Base-by-base conservation (phyloP, 2,113 vertebrate species). In the Chaetorhynchus papuensis region DNA sequence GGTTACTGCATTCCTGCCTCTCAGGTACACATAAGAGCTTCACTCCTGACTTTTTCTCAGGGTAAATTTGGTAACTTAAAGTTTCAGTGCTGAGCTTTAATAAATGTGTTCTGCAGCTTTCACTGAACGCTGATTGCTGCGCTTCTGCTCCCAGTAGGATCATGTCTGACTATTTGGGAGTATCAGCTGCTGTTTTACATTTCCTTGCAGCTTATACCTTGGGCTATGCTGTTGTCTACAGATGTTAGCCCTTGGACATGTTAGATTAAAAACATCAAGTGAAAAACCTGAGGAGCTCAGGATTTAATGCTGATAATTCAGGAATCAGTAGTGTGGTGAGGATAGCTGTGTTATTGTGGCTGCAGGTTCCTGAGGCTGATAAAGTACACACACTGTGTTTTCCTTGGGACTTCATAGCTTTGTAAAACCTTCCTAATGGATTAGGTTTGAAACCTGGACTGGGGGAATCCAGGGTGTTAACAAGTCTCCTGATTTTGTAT, bases 161-260 rank as follows among this genome's bases (percentile, higher is more conserved):
- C 74, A 11, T 7, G 8, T 41, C 57, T 71, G 81, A 84, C 18
- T 85, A 69, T 75, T 82, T 87, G 81, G 85, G 54, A 83, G 64
- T 41, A 28, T 52, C 76, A 79, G 47, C 39, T 45, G 31, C 30
- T 1, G 3, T 59, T 69, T 52, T 69, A 39, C 30, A 28, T 72
- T 81, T 86, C 37, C 39, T 83, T 37, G 13, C 54, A 61, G 26
- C 39, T 86, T 69, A n/a, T 19, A 77, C 90, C 80, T 94, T 66
- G 82, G 75, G 50, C 87, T 85, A 11, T 89, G 57, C 79, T 96
- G 28, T 90, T 90, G 45, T 90, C 84, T 91, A 35, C 84, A 91
- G 70, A 65, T 83, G 78, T 88, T 82, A 88, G 84, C 87, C 82
- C 53, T 94, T 85, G 85, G 91, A 91, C 33, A 70, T n/a, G 37